phyloP scores from a whole-genome alignment of 2,888 invertebrate species.

The Ophioninae sp. region DNA sequence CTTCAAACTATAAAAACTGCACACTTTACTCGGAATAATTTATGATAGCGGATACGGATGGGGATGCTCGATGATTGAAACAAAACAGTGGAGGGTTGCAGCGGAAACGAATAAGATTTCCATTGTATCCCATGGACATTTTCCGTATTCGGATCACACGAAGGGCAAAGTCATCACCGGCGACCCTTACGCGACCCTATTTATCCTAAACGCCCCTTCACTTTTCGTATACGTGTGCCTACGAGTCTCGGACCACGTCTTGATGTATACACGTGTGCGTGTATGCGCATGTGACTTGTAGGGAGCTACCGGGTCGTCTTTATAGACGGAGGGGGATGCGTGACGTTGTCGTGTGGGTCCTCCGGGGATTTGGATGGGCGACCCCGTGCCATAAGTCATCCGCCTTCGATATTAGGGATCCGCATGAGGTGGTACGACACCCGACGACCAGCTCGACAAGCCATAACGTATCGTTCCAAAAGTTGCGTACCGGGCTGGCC shows the following conservation, averaged over 20 bases:
- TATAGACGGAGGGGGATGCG: slow-evolving; percentile 33
- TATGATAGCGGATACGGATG: slow-evolving; percentile 20
- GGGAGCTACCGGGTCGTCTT: slow-evolving; percentile 40
- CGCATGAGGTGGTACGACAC: slow-evolving; percentile 69
- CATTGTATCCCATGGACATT: slow-evolving; percentile 73
- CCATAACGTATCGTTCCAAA: slow-evolving; percentile 43
- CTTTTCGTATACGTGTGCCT: slow-evolving; percentile 36
- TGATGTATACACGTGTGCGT: slow-evolving; percentile 19
- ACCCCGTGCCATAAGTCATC: slow-evolving; percentile 74
- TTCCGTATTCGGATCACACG: slow-evolving; percentile 75
- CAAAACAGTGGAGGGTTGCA: slow-evolving; percentile 42
- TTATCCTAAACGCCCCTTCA: slow-evolving; percentile 42
- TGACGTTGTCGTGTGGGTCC: slow-evolving; percentile 41
- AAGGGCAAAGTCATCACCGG: slow-evolving; percentile 53
- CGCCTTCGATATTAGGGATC: slow-evolving; percentile 67
- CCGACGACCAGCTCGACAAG: slow-evolving; percentile 51
- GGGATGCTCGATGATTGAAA: slow-evolving; percentile 57
- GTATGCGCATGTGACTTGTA: slow-evolving; percentile 1
- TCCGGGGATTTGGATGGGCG: slow-evolving; percentile 47
- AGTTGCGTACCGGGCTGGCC: slow-evolving; percentile 21
- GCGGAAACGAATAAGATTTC: slow-evolving; percentile 74
- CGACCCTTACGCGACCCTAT: slow-evolving; percentile 52
- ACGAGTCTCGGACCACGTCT: background rate
- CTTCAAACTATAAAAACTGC: too few relatives aligned
- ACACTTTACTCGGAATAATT: background rate